Conservation (phyloP, 2,797 vertebrate genomes). For the Paramormyrops hopkinsi region DNA sequence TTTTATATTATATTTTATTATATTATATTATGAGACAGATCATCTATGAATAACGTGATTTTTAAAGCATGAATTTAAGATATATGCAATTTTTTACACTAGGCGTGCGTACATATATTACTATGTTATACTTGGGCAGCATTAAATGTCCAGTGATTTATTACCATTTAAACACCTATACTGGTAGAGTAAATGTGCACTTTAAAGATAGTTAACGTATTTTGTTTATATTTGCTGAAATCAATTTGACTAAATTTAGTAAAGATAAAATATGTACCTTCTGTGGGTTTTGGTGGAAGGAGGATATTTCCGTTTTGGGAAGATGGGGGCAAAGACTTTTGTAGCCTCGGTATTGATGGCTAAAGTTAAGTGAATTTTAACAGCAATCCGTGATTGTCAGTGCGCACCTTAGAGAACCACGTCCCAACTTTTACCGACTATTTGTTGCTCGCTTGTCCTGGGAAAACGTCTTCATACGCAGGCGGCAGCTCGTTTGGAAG, state of each 20-base stretch:
- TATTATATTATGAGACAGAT: background rate
- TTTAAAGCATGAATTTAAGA: background rate
- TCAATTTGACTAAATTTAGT: background rate
- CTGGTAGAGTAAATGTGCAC: background rate
- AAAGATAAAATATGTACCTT: background rate
- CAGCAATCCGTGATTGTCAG: conserved; percentile 12
- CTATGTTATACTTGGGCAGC: background rate
- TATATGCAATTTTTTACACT: background rate
- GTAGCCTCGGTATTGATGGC: background rate
- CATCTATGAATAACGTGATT: background rate
- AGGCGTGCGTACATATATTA: background rate
- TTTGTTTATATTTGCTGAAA: background rate
- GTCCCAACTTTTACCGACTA: conserved; percentile 42
- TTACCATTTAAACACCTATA: background rate
- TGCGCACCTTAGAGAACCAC: background rate
- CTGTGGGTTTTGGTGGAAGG: background rate
- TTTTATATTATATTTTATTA: background rate
- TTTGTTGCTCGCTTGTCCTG: conserved; percentile 62
- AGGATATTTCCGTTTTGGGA: conserved; percentile 5
- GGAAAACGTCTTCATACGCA: conserved; percentile 83
- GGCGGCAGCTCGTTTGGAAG: conserved; percentile 76
- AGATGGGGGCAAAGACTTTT: background rate
- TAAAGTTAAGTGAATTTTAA: background rate
- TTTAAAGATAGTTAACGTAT: background rate
- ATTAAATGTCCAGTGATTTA: background rate